phyloP scores from a whole-genome alignment of 2,113 vertebrate genomes.

The Aptenodytes patagonicus region DNA sequence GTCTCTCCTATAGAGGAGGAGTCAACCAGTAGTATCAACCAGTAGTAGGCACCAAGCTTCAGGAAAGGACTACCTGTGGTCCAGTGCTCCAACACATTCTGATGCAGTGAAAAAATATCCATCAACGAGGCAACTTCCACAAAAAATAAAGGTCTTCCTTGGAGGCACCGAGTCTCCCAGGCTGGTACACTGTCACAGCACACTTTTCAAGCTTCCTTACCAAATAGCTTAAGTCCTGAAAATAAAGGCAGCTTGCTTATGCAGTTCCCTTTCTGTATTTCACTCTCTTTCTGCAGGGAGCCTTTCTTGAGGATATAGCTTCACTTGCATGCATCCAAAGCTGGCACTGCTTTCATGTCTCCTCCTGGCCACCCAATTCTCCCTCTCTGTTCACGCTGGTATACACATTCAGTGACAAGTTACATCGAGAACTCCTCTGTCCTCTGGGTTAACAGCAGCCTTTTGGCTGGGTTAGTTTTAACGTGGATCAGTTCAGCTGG shows the following conservation, averaged over 20 bases:
- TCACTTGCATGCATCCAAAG: neutral
- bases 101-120: neutral
- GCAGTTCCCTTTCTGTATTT: neutral
- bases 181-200: neutral
- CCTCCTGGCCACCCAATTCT: neutral
- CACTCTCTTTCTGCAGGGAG: neutral
- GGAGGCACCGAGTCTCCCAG: neutral
- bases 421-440: neutral
- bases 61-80: neutral
- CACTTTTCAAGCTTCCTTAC: neutral
- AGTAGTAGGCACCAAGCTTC: neutral
- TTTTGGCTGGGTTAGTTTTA: neutral
- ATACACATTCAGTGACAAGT: neutral
- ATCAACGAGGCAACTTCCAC: neutral
- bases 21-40: neutral
- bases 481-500: neutral
- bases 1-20: neutral
- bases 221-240: neutral
- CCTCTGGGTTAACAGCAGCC: neutral
- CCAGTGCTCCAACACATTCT: neutral
- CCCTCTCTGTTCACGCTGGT: neutral
- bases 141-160: neutral
- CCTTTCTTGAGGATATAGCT: neutral
- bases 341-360: neutral
- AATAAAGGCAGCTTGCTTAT: neutral